Percentiles rank a stretch among this genome's conserved stretches.
Evolutionary conservation across 2,113 vertebrate species (phyloP).

Genomic region (Piliocolobus tephrosceles): DNA sequence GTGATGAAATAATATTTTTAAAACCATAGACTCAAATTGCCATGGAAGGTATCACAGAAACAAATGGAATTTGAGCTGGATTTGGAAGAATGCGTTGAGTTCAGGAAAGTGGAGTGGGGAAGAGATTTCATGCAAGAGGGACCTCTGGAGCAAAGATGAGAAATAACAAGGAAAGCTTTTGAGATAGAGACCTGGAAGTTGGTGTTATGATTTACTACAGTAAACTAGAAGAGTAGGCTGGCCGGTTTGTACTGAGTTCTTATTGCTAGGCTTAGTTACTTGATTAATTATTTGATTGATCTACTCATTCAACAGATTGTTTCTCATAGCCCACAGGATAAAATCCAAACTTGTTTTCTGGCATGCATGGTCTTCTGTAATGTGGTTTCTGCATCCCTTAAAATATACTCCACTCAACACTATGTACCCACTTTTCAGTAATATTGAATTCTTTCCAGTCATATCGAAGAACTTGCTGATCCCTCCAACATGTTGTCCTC

Average conservation of each 20-base stretch:
- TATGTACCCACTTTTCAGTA: background rate
- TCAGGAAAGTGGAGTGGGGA: background rate
- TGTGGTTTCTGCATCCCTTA: conserved; percentile 4
- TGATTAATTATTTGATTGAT: conserved; percentile 42
- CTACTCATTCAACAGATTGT: conserved; percentile 21
- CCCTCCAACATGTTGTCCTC: background rate
- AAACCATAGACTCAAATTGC: background rate
- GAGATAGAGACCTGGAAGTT: background rate
- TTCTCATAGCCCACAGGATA: background rate
- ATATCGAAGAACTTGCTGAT: background rate
- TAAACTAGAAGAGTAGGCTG: background rate
- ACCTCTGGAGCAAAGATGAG: conserved; percentile 1
- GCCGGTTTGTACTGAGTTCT: background rate
- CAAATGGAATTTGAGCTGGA: conserved; percentile 4
- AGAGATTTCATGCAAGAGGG: background rate
- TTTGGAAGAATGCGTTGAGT: background rate
- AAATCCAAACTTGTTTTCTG: background rate
- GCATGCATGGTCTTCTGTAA: background rate
- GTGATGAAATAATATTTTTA: background rate
- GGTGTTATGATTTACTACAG: background rate
- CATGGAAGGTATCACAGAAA: background rate
- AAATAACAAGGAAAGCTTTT: background rate
- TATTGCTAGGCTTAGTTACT: background rate
- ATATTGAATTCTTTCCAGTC: background rate
- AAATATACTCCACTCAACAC: background rate